phyloP scores from a whole-genome alignment of 2,888 invertebrate species.

The Drosophila cracens region DNA sequence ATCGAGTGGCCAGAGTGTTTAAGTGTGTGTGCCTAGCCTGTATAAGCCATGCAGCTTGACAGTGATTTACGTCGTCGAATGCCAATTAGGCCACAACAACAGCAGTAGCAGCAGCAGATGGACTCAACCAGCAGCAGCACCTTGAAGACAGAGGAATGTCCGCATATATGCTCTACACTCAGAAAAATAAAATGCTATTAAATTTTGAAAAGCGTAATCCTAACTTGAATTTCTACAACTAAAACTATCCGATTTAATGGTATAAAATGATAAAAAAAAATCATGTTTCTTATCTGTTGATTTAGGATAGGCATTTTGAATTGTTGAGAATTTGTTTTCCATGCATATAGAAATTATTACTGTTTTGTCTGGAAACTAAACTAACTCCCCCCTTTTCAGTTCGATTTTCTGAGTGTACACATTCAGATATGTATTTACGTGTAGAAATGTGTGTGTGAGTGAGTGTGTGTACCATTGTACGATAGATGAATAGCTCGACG shows the following conservation, averaged over 20 bases:
- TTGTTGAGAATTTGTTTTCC: background rate
- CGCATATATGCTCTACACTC: conserved; percentile 12
- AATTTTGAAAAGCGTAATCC: background rate
- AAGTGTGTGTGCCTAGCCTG: conserved; percentile 34
- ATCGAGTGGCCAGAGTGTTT: conserved; percentile 70
- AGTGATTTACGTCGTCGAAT: conserved; percentile 80
- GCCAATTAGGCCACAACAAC: conserved; percentile 69
- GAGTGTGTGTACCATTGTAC: conserved; percentile 50
- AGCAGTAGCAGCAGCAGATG: conserved; percentile 26
- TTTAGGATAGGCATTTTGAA: background rate
- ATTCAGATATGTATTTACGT: background rate
- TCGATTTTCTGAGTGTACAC: background rate
- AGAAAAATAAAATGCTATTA: background rate
- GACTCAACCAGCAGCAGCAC: conserved; percentile 27
- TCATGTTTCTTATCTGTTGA: background rate
- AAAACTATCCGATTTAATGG: background rate
- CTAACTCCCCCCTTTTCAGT: background rate
- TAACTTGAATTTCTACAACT: background rate
- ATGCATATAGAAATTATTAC: background rate
- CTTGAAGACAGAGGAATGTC: conserved; percentile 68
- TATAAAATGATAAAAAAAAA: background rate
- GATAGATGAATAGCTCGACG: conserved; percentile 81
- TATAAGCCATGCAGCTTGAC: conserved; percentile 58
- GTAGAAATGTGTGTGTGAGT: conserved; percentile 5
- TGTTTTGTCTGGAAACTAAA: background rate